Evolutionary conservation across 2,888 invertebrate species (phyloP).

Genomic region (Fabriciana adippe): DNA sequence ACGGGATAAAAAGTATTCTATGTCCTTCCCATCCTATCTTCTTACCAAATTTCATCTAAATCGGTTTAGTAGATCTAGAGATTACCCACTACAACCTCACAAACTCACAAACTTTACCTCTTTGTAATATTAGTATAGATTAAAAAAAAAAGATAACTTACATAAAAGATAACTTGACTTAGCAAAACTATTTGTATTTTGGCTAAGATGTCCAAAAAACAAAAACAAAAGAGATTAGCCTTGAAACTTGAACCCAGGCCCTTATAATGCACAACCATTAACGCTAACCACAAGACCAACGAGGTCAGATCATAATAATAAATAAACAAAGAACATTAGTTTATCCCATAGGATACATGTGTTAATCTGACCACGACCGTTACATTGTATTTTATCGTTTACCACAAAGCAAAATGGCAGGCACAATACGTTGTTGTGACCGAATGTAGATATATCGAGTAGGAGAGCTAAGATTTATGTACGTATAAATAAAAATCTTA

Average conservation of each 20-base stretch:
- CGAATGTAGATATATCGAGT: constrained; percentile 9
- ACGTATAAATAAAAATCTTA: too few species aligned
- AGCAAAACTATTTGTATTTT: too few species aligned
- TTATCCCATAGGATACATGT: constrained; percentile 21
- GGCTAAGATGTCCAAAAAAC: too few species aligned
- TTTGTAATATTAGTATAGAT: too few species aligned
- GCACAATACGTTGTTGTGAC: constrained; percentile 28
- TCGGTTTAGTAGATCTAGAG: too few species aligned
- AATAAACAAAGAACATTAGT: neutral
- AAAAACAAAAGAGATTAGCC: neutral
- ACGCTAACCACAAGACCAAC: neutral
- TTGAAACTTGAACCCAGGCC: neutral
- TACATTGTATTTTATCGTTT: constrained; percentile 21
- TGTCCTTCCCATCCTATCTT: too few species aligned
- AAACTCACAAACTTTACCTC: too few species aligned
- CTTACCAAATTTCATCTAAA: too few species aligned
- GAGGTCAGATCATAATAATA: neutral
- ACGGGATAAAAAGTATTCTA: too few species aligned
- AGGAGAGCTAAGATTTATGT: constrained; percentile 4
- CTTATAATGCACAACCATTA: neutral
- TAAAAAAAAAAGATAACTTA: too few species aligned
- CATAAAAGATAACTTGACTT: too few species aligned
- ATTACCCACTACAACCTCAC: too few species aligned
- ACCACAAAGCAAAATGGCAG: constrained; percentile 30
- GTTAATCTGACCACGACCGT: constrained; percentile 20